These are phyloP conservation scores for Acromyrmex charruanus DNA, from an alignment of 1,140 invertebrate genomes.

Conservation along the genomic window DNA sequence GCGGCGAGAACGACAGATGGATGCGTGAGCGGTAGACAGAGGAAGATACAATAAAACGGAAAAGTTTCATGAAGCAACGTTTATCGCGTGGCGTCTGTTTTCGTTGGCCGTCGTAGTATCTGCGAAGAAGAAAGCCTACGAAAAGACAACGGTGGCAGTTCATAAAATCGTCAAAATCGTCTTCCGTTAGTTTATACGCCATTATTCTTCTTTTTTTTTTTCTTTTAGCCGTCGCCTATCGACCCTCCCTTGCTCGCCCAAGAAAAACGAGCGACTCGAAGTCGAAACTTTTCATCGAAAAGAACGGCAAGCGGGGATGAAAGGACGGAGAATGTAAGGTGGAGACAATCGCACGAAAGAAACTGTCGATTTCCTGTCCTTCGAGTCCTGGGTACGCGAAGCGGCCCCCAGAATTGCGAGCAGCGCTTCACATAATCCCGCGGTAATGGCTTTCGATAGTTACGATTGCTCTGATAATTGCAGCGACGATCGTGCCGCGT, in stretches of 20 bases:
- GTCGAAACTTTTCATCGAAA: slow-evolving; percentile 54
- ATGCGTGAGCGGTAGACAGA: slow-evolving; percentile 19
- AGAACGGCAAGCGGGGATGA: neutral
- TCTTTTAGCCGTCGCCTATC: neutral
- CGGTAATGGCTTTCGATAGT: slow-evolving; percentile 60
- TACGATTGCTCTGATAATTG: slow-evolving; percentile 58
- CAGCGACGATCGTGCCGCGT: slow-evolving; percentile 17
- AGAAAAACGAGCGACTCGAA: slow-evolving; percentile 45
- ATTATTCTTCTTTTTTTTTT: slow-evolving; percentile 21
- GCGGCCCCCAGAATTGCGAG: slow-evolving; percentile 30
- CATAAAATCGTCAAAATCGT: slow-evolving; percentile 72
- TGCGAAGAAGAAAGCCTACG: slow-evolving; percentile 43
- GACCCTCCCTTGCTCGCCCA: neutral
- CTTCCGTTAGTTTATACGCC: slow-evolving; percentile 54
- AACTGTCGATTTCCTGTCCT: slow-evolving; percentile 48
- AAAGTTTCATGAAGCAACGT: slow-evolving; percentile 61
- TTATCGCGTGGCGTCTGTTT: slow-evolving; percentile 45
- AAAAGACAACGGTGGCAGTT: slow-evolving; percentile 32
- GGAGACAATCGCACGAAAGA: slow-evolving; percentile 35
- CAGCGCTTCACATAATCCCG: slow-evolving; percentile 51
- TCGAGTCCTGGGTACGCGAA: slow-evolving; percentile 22
- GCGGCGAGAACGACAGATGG: slow-evolving; percentile 45
- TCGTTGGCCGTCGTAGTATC: slow-evolving; percentile 18
- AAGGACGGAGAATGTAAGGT: slow-evolving; percentile 3
- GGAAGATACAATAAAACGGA: slow-evolving; percentile 37